Base-by-base conservation (phyloP, 2,888 invertebrate species). In the Clunio marinus region DNA sequence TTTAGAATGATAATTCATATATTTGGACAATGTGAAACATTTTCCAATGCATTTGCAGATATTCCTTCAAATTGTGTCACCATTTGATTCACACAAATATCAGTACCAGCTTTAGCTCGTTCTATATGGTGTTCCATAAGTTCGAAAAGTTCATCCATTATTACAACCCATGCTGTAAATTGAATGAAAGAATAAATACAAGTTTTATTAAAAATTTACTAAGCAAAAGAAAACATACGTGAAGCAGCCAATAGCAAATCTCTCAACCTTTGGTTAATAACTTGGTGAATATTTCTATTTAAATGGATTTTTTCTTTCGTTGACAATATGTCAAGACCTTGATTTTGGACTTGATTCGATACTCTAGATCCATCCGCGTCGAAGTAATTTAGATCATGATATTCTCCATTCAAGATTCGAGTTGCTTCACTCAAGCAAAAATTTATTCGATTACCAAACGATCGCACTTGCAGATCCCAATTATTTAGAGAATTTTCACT, bases 111-210 rank as follows among this genome's bases (percentile, higher is more conserved):
- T 10, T 5, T 13, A n/a, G 62, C 62, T 4, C 2, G 20, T 1
- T 37, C 24, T 7, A 35, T 62, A 7, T 62, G 62, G 15, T 45
- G 41, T 7, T 24, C 7, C 24, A 41, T 22, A n/a, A 62, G 25
- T 5, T 41, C 62, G 22, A n/a, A 1, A 15, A 62, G 41, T 4
- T 62, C 62, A 15, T 62, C 62, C 62, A 62, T 62, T 41, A 41
- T 62, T 15, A 8, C 13, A n/a, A 62, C 25, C 62, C 62, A 62
- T 5, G 62, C 62, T 62, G n/a, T 13, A 58, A 32, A 32, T 4
- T 32, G 4, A 32, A 4, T 32, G 4, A 32, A 7, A 7, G 10
- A 32, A 7, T 32, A 62, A 22, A n/a, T n/a, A n/a, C n/a, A n/a
- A n/a, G 7, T 17, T 60, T 3, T 24, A 55, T 1, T 41, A 1